A percentile compares a stretch with the other conserved stretches of the same genome.
Evolutionary conservation across 1,140 invertebrate species (phyloP).

Genomic region (Tetragnatha versicolor): DNA sequence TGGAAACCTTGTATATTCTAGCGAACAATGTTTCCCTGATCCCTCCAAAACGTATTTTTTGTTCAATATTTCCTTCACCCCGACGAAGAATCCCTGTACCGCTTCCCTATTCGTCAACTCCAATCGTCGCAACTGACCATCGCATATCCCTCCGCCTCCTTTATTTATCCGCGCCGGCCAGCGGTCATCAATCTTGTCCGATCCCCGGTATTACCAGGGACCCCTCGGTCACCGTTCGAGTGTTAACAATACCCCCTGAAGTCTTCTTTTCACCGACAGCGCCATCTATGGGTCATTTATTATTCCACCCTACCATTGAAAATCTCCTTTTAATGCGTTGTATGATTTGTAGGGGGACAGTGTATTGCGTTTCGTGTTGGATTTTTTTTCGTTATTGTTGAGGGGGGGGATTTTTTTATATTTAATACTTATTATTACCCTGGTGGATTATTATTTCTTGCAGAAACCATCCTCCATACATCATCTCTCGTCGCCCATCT

Average conservation of each 20-base stretch:
- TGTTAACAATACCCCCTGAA: slow-evolving; percentile 48
- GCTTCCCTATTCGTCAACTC: slow-evolving; percentile 20
- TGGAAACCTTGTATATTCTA: too few species aligned
- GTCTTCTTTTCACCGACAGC: slow-evolving; percentile 37
- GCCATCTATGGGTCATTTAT: slow-evolving; percentile 49
- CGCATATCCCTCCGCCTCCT: slow-evolving; percentile 23
- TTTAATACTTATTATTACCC: slow-evolving; percentile 38
- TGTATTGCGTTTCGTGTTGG: slow-evolving; percentile 41
- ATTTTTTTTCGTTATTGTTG: slow-evolving; percentile 3
- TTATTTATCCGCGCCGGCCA: slow-evolving; percentile 36
- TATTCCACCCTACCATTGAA: slow-evolving; percentile 36
- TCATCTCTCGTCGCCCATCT: slow-evolving; percentile 18
- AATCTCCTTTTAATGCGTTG: slow-evolving; percentile 43
- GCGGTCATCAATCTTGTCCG: slow-evolving; percentile 39
- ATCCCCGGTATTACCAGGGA: slow-evolving; percentile 43
- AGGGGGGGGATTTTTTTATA: slow-evolving; percentile 11
- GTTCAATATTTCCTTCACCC: too few species aligned
- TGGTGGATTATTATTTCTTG: slow-evolving; percentile 43
- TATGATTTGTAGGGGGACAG: slow-evolving; percentile 40
- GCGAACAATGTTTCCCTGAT: too few species aligned
- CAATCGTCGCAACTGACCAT: slow-evolving; percentile 37
- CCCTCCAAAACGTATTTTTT: too few species aligned
- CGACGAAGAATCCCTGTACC: too few species aligned
- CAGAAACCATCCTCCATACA: slow-evolving; percentile 38
- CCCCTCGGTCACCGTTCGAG: slow-evolving; percentile 27